Conservation (phyloP, 1,140 invertebrate genomes). For the Lordiphosa mommai region DNA sequence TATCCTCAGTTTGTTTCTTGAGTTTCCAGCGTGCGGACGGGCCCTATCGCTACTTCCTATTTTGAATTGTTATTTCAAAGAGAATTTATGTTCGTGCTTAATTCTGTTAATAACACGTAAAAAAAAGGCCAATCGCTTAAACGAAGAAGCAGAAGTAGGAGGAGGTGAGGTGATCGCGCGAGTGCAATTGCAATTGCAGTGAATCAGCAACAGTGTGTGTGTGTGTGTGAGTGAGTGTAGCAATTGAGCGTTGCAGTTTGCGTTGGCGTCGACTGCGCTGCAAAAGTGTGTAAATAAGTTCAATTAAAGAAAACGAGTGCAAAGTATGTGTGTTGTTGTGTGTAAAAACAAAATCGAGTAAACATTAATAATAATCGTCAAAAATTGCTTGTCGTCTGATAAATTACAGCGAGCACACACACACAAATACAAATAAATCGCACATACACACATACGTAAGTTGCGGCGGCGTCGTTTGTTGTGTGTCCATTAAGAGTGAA, state of each 20-base stretch:
- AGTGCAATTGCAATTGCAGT: conserved; percentile 2
- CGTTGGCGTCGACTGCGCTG: conserved; percentile 1
- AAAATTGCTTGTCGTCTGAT: conserved; percentile 46
- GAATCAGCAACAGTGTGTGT: too few species aligned
- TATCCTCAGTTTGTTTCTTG: conserved; percentile 10
- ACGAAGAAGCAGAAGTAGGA: conserved; percentile 20
- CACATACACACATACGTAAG: conserved; percentile 6
- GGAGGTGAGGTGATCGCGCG: neutral
- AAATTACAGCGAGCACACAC: conserved; percentile 28
- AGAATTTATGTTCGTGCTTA: conserved; percentile 18
- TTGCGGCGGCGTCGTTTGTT: conserved; percentile 31
- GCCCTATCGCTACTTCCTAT: too few species aligned
- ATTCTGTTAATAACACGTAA: conserved; percentile 48
- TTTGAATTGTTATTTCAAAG: conserved; percentile 6
- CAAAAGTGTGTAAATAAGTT: neutral
- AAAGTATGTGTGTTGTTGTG: conserved; percentile 11
- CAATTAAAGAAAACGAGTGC: conserved; percentile 43
- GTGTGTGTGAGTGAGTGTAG: conserved; percentile 2
- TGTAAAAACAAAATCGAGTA: conserved; percentile 31
- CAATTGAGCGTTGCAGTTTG: neutral
- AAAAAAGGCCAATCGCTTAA: conserved; percentile 35
- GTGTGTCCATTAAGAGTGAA: conserved; percentile 14
- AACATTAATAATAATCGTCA: conserved; percentile 46
- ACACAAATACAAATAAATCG: conserved; percentile 18
- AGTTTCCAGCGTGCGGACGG: conserved; percentile 13